Base-by-base conservation (phyloP, 2,888 invertebrate genomes). In the Phymatocera aterrima region DNA sequence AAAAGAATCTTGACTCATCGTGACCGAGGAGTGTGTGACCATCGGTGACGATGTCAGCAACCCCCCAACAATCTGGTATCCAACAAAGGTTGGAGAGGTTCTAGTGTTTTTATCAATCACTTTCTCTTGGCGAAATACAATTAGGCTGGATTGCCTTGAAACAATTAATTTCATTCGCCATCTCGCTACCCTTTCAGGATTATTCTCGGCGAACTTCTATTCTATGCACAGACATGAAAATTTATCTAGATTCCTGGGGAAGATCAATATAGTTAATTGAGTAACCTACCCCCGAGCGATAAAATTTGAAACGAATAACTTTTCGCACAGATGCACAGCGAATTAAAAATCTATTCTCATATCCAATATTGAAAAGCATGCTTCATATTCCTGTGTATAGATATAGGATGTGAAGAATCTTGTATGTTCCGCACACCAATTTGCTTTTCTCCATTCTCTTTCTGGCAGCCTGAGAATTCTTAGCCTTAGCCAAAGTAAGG, bases 41-140 rank as follows among this genome's bases (percentile, higher is more conserved):
- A 80, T 82, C 79, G 80, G 78, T 75, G 70, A 78, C 34, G 79
- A 79, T 78, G 79, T 68, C 75, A 61, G 34, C 28, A 65, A 18
- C 31, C 12, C 64, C 48, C 64, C 46, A 60, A 60, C 78, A 74
- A 74, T 78, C 78, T 61, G 60, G 74, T 60, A 72, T 34, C 37
- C 60, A 46, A 48, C 54, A 34, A 65, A 70, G 51, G 57, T 54
- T 31, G 40, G 28, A 5, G 72, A 74, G 43, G 24, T 40, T 48
- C 54, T 21, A 21, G 79, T 83, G 83, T 82, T 83, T 81, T 85
- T 85, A 85, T 85, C 86, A 84, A 84, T 86, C 83, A 83, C 82
- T 81, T 81, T 83, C 83, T 77, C 81, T 80, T 48, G 40, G 31
- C 60, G 74, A 48, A 61, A 78, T 68, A 80, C 84, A 83, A 84